Base-by-base conservation (phyloP, 2,797 vertebrate genomes). In the Pachyuromys duprasi region DNA sequence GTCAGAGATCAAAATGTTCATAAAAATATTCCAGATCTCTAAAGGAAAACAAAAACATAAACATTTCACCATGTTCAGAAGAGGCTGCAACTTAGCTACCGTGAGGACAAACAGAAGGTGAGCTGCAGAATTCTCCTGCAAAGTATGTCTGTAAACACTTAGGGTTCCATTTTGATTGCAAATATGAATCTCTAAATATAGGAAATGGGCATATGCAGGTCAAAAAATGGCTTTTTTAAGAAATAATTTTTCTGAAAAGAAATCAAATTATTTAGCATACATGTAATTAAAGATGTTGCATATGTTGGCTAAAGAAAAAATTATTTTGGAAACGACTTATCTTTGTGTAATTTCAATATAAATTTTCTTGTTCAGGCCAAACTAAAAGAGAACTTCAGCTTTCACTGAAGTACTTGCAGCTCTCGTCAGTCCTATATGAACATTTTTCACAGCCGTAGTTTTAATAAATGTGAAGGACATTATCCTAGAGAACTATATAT, bases 311-410 rank as follows among this genome's bases (percentile, higher is more conserved):
- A 76, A 94, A 80, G 22, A 86, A 95, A 96, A 90, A 13, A 33
- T 31, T 49, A 24, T 79, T 86, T 94, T 65, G n/a, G 49, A 93
- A 93, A 93, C 72, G 24, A 45, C 39, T 94, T 88, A n/a, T 33
- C 8, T 76, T 82, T 89, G 4, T 3, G 39, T 62, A 82, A 96
- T 88, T 95, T 90, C 24, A 81, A 42, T 93, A 57, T 86, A 88
- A 94, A 49, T 13, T 90, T 96, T 53, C 12, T 84, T 95, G n/a
- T 8, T 15, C 31, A 87, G 84, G 39, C 18, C 69, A 90, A n/a
- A 17, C 5, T 26, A 18, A 75, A 91, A 91, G 15, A 90, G 67
- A 82, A 39, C 2, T 79, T 79, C 45, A 76, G 20, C 39, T 92
- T 88, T 92, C 20, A 89, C 26, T 57, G 65, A 90, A 89, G 78